Conservation (phyloP, 2,113 vertebrate species). For the Illadopsis cleaveri region DNA sequence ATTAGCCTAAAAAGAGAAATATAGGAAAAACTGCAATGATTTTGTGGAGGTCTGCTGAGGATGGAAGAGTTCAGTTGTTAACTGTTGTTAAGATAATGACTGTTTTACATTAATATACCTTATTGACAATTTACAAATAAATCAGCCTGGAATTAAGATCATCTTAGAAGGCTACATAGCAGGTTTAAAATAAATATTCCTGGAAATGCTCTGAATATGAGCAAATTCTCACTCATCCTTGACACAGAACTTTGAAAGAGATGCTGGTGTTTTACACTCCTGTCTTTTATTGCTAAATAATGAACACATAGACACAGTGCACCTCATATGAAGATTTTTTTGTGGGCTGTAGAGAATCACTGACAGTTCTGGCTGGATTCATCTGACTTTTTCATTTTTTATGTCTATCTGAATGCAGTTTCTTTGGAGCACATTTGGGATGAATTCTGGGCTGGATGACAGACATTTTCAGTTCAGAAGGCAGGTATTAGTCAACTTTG, state of each 20-base stretch:
- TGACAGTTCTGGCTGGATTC: background rate
- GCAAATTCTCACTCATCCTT: background rate
- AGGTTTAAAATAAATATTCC: background rate
- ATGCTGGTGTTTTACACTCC: background rate
- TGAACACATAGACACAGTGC: background rate
- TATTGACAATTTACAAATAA: background rate
- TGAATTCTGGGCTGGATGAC: background rate
- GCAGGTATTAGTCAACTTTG: background rate
- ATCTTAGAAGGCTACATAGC: background rate
- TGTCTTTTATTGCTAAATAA: background rate
- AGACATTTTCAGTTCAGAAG: background rate
- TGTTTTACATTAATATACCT: background rate
- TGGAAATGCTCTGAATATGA: background rate
- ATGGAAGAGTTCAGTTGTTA: background rate
- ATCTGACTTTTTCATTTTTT: background rate
- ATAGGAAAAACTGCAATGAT: background rate
- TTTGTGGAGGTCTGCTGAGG: background rate
- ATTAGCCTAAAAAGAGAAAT: background rate
- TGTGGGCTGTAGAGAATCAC: background rate
- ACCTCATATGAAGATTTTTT: background rate
- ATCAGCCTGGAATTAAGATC: background rate
- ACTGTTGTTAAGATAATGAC: background rate
- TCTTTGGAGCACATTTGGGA: background rate
- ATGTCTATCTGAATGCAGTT: background rate
- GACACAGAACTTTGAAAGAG: background rate